Conservation (phyloP, 2,797 vertebrate genomes). For the Lepilemur ruficaudatus region DNA sequence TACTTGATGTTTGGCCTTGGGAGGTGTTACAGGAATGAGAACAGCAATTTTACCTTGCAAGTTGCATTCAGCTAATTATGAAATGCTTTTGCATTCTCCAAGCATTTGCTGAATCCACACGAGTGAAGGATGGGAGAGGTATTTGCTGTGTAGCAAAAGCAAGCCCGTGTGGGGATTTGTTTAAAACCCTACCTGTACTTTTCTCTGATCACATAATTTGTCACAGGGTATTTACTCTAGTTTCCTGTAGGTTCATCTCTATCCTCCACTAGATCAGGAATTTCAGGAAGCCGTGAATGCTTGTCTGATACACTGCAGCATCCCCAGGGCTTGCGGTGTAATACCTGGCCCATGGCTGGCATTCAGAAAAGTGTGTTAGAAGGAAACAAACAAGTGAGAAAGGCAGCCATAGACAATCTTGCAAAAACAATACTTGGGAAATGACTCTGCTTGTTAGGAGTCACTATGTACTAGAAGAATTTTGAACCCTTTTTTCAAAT, state of each 20-base stretch:
- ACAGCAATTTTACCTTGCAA: background rate
- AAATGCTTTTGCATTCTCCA: background rate
- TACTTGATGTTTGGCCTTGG: background rate
- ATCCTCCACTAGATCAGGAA: background rate
- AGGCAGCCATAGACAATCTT: background rate
- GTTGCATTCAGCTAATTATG: background rate
- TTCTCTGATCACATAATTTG: background rate
- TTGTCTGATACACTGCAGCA: accelerated
- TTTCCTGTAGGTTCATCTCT: background rate
- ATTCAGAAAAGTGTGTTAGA: background rate
- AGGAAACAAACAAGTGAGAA: background rate
- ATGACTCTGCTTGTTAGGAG: background rate
- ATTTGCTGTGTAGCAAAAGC: background rate
- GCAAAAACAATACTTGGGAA: background rate
- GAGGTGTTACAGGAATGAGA: background rate
- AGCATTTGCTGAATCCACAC: background rate
- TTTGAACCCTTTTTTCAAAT: background rate
- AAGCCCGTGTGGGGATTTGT: background rate
- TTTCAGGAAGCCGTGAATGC: background rate
- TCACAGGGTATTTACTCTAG: background rate
- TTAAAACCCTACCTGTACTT: background rate
- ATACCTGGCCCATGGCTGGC: too few relatives aligned
- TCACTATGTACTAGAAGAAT: accelerated
- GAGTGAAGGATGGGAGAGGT: background rate
- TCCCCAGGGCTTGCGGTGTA: too few relatives aligned